Percentiles rank a stretch among this genome's conserved stretches.
These are phyloP conservation scores for Mallotus villosus DNA, from an alignment of 2,797 vertebrate species.

Conservation along the genomic window DNA sequence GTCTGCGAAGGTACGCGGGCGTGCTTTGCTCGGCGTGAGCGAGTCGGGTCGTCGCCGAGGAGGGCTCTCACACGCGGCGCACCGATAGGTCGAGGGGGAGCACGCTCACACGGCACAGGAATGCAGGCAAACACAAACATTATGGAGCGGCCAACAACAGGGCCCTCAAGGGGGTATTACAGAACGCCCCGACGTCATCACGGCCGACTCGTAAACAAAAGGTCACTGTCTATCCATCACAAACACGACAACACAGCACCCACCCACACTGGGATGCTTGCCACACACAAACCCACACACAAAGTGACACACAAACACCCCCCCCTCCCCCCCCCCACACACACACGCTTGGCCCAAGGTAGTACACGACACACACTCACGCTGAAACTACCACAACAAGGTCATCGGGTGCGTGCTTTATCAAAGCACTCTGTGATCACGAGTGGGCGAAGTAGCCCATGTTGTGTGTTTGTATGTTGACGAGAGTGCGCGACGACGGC, in stretches of 20 bases:
- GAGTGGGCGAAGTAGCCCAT: neutral
- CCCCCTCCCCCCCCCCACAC: too few relatives aligned
- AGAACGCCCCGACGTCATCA: conserved; percentile 51
- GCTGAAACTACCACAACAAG: neutral
- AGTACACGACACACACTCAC: conserved; percentile 16
- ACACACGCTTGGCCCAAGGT: conserved; percentile 12
- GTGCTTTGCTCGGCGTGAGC: too few relatives aligned
- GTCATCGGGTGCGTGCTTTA: neutral
- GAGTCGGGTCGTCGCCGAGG: too few relatives aligned
- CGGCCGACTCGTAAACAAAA: conserved; percentile 52
- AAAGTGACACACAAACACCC: neutral
- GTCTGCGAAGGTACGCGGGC: too few relatives aligned
- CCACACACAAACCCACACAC: conserved; percentile 10
- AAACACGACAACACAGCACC: conserved; percentile 62
- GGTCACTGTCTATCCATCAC: conserved; percentile 38
- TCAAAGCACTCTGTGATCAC: neutral
- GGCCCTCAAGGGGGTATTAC: conserved; percentile 29
- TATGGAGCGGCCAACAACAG: conserved; percentile 35
- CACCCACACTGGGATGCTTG: conserved; percentile 27
- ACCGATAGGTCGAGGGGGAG: neutral
- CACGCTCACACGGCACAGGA: conserved; percentile 26
- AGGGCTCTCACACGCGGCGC: neutral
- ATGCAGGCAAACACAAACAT: conserved; percentile 37
- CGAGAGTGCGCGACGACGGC: too few relatives aligned
- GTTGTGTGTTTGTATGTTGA: neutral